Evolutionary conservation across 2,888 invertebrate genomes (phyloP), one percentile per base, ranked within the genome.

Genomic region (Theretra japonica): DNA sequence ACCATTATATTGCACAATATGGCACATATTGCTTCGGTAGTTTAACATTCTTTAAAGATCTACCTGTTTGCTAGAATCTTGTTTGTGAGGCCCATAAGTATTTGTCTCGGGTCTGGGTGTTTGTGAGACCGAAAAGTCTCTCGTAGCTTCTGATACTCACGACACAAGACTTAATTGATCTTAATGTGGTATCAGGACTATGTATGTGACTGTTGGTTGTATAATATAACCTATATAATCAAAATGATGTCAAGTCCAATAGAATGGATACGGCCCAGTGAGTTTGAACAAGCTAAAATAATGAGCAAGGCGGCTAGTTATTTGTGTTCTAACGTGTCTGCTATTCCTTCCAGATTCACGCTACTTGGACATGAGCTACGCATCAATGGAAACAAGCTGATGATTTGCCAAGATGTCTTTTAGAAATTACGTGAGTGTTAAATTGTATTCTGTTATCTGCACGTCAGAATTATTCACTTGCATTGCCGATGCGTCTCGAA

Each of bases 351-450:
- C 83, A 86, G 85, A 78, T 77, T 79, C 50, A 74, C 73, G 72
- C 41, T 74, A 75, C 41, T 73, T 71, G 75, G 59, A 77, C 56
- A 70, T 50, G 33, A 48, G 72, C 76, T 70, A 77, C 73, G 72
- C 70, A 75, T 73, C 74, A 78, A 91, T 91, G 90, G 89, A 88
- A 81, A 76, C 80, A 71, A 86, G 85, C 77, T 89, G 86, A 88
- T 81, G 72, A 75, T 74, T 73, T 73, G 70, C 73, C 81, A 88
- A 80, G 71, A 94, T 94, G 94, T 93, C 94, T 80, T 92, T 91
- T 79, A 89, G 93, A 82, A 93, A 92, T 80, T 93, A 93, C 77
- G 94, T 94, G 83, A 91, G 94, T 92, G 80, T 72, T n/a, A 59
- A 58, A 48, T n/a, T 17, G n/a, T 25, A 59, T 50, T 59, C 33